Conservation (phyloP, 2,888 invertebrate genomes). For the Myopa tessellatipennis region DNA sequence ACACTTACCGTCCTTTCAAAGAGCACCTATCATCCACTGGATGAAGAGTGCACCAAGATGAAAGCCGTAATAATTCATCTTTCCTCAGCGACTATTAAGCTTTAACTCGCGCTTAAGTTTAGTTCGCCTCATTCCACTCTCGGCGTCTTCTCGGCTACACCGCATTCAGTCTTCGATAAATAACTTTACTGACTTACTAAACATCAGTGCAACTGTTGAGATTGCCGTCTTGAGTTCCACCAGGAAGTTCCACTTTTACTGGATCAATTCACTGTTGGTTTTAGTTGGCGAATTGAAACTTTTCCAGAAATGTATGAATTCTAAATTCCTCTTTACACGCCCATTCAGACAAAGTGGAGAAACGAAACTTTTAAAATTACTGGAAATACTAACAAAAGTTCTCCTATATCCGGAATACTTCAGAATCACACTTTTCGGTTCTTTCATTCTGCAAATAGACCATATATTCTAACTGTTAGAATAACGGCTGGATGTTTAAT, state of each 20-base stretch:
- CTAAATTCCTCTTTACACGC: no score
- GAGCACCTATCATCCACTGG: conserved; percentile 35
- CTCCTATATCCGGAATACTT: no score
- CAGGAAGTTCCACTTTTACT: neutral
- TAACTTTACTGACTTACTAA: neutral
- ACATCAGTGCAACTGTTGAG: neutral
- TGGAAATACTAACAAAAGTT: no score
- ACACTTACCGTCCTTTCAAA: conserved; percentile 27
- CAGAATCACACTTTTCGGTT: no score
- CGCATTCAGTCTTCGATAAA: neutral
- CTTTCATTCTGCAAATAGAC: no score
- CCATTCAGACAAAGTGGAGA: no score
- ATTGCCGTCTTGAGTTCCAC: neutral
- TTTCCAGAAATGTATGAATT: neutral
- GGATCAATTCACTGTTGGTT: no score
- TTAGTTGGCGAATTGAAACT: neutral
- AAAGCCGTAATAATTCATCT: conserved; percentile 41
- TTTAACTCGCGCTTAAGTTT: conserved; percentile 19
- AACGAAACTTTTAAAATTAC: no score
- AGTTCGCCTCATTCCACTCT: neutral
- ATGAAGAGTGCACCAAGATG: conserved; percentile 39
- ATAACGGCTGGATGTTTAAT: neutral
- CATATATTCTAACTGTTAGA: no score
- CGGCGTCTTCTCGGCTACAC: neutral
- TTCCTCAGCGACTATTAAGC: conserved; percentile 42